phyloP scores from a whole-genome alignment of 2,113 vertebrate species.

The Cryptomyrus ogoouensis region DNA sequence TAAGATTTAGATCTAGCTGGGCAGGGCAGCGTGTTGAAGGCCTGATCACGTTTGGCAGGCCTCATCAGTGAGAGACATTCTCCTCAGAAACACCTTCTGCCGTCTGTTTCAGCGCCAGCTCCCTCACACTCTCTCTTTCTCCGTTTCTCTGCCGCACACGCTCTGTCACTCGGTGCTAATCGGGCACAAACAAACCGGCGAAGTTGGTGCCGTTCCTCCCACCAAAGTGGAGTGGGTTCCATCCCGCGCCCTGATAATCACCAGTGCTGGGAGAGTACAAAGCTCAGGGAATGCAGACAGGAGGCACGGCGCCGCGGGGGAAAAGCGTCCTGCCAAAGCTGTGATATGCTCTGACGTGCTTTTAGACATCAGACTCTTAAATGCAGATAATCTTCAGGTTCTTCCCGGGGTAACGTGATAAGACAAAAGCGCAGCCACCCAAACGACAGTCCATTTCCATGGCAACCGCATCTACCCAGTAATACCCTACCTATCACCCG shows the following conservation, averaged over 20 bases:
- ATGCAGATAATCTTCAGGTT: not conserved
- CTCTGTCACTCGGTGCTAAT: not conserved
- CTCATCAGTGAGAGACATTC: not conserved
- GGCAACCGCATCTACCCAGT: not conserved
- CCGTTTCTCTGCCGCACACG: not conserved
- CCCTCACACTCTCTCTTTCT: not conserved
- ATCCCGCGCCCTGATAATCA: not conserved
- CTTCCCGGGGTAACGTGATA: not conserved
- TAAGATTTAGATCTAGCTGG: not conserved
- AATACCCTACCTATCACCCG: not conserved
- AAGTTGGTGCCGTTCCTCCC: not conserved
- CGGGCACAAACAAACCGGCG: not conserved
- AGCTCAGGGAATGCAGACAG: not conserved
- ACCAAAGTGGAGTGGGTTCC: not conserved
- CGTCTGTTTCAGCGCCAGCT: not conserved
- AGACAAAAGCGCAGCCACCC: not conserved
- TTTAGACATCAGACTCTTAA: not conserved
- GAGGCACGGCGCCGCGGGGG: not conserved
- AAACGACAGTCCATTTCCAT: not conserved
- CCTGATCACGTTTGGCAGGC: not conserved
- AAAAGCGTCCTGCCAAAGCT: not conserved
- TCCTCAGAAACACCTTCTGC: not conserved
- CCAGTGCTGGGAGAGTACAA: not conserved
- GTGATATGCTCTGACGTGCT: not conserved
- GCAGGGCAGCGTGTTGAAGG: not conserved